Percentiles rank a stretch among this genome's conserved stretches.
Evolutionary conservation across 2,797 vertebrate species (phyloP).

Genomic region (Pristis pectinata): DNA sequence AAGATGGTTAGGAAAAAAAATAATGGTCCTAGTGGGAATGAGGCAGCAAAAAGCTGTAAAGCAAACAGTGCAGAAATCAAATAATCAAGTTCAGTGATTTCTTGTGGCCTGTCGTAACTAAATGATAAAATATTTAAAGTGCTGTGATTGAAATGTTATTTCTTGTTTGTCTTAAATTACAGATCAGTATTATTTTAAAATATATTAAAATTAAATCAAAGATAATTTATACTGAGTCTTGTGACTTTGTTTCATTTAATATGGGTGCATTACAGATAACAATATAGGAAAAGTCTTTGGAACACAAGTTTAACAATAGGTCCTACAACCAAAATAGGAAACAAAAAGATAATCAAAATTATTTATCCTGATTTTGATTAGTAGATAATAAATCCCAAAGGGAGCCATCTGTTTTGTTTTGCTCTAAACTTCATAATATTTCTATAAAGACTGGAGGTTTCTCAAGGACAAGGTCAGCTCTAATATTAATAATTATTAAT

Average conservation of each 20-base stretch:
- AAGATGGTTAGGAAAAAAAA: constrained; percentile 30
- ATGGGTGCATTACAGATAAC: neutral
- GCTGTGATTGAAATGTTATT: neutral
- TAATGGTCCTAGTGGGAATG: constrained; percentile 31
- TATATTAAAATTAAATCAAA: neutral
- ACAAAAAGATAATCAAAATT: neutral
- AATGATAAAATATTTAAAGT: neutral
- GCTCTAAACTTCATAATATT: neutral
- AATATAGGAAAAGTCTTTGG: too few species aligned
- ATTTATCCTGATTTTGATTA: neutral
- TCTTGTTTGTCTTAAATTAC: neutral
- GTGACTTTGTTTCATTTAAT: neutral
- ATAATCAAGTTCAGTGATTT: neutral
- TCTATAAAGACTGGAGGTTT: neutral
- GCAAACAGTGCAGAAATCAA: neutral
- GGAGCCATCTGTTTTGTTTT: neutral
- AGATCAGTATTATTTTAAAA: neutral
- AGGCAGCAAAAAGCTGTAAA: constrained; percentile 36
- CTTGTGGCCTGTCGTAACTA: neutral
- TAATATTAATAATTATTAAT: too few species aligned
- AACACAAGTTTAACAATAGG: too few species aligned
- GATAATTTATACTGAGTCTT: neutral
- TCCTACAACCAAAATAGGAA: neutral
- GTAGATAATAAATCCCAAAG: neutral
- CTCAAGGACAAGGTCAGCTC: neutral